Conservation (phyloP, 2,797 vertebrate species). For the Pteronotus mesoamericanus region DNA sequence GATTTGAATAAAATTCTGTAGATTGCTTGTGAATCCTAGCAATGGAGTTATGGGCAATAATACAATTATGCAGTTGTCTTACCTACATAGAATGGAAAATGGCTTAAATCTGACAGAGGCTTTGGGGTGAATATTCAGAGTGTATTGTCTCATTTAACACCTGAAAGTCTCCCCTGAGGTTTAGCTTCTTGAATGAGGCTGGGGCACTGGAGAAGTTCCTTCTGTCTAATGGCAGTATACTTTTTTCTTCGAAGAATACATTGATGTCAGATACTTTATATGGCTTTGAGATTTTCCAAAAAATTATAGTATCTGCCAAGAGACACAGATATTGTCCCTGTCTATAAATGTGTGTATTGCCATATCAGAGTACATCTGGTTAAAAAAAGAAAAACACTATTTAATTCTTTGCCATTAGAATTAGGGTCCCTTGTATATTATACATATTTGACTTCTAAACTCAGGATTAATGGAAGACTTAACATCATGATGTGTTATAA, state of each 20-base stretch:
- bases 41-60: background rate
- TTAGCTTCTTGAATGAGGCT: background rate
- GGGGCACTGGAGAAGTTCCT: background rate
- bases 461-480: background rate
- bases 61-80: background rate
- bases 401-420: background rate
- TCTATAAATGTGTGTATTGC: background rate
- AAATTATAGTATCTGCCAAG: background rate
- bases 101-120: background rate
- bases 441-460: background rate
- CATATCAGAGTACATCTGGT: background rate
- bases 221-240: background rate
- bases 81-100: background rate
- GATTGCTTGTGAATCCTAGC: background rate
- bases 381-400: background rate
- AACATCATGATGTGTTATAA: background rate
- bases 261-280: background rate
- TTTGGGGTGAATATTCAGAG: background rate
- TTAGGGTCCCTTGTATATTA: background rate
- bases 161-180: background rate
- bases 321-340: background rate
- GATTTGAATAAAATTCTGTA: background rate
- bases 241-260: background rate
- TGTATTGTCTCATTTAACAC: background rate
- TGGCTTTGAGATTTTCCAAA: conserved; percentile 8